These are phyloP conservation scores for Sorex maritimensis DNA, from an alignment of 2,797 vertebrate species.

Conservation along the genomic window DNA sequence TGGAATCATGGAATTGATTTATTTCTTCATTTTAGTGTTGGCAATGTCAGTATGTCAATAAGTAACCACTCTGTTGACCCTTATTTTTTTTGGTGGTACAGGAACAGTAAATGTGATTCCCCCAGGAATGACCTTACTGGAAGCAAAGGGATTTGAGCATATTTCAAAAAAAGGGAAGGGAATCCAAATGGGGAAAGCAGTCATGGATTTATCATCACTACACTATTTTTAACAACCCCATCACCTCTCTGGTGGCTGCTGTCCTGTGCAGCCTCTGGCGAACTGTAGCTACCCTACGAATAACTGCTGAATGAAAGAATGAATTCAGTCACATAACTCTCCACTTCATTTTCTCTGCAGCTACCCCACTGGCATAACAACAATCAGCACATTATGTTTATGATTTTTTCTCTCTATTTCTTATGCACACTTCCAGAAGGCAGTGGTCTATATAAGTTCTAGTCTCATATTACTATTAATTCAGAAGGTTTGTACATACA, in stretches of 20 bases:
- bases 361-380: not conserved
- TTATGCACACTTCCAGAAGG: slow-evolving; percentile 5
- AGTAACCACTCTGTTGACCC: not conserved
- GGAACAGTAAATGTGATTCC: not conserved
- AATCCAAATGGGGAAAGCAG: slow-evolving; percentile 47
- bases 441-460: not conserved
- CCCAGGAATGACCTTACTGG: slow-evolving; percentile 44
- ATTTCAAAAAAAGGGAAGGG: slow-evolving; percentile 33
- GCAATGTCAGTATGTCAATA: not conserved
- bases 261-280: slow-evolving; percentile 61
- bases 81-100: slow-evolving; percentile 34
- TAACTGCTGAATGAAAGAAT: slow-evolving; percentile 74
- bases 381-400: slow-evolving; percentile 49
- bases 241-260: slow-evolving; percentile 45
- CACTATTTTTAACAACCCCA: slow-evolving; percentile 68
- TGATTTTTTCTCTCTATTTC: slow-evolving; percentile 20
- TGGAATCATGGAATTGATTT: slow-evolving; percentile 44
- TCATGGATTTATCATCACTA: slow-evolving; percentile 66
- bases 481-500: not conserved
- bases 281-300: slow-evolving; percentile 1
- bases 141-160: slow-evolving; percentile 21
- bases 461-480: not conserved
- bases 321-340: slow-evolving; percentile 52
- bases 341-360: slow-evolving; percentile 73
- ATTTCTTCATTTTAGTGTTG: not conserved